Percentiles rank a stretch among this genome's conserved stretches.
Evolutionary conservation across 2,888 invertebrate genomes (phyloP).

Genomic region (Zhengitettix transpicula): DNA sequence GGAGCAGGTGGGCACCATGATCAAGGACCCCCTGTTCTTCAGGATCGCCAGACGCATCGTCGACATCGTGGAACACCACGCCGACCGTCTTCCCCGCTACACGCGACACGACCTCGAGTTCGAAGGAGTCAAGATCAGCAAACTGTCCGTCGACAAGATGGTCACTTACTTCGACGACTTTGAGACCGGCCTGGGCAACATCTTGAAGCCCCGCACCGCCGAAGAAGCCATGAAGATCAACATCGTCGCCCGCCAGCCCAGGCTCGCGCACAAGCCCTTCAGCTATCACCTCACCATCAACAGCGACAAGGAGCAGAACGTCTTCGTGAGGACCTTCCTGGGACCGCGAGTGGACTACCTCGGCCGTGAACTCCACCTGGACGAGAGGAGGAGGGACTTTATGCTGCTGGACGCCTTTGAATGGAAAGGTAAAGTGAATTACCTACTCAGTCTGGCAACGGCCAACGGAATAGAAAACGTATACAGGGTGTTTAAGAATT

Average conservation of each 20-base stretch:
- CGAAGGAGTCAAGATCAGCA: slow-evolving; percentile 37
- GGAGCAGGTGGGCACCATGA: slow-evolving; percentile 43
- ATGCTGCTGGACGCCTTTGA: slow-evolving; percentile 45
- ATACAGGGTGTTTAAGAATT: too few relatives aligned
- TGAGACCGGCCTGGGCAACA: slow-evolving; percentile 41
- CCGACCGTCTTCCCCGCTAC: slow-evolving; percentile 42
- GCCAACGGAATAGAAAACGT: too few relatives aligned
- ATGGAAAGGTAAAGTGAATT: slow-evolving; percentile 28
- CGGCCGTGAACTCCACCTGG: slow-evolving; percentile 32
- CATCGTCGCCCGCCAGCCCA: slow-evolving; percentile 35
- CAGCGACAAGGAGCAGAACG: slow-evolving; percentile 37
- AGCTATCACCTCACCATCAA: slow-evolving; percentile 35
- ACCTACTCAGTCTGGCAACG: too few relatives aligned
- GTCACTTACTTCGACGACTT: slow-evolving; percentile 42
- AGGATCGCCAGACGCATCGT: slow-evolving; percentile 40
- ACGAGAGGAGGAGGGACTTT: slow-evolving; percentile 43
- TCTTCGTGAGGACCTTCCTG: slow-evolving; percentile 46
- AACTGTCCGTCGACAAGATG: slow-evolving; percentile 42
- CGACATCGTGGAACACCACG: slow-evolving; percentile 37
- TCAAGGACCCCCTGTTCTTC: slow-evolving; percentile 59
- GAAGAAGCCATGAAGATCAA: slow-evolving; percentile 22
- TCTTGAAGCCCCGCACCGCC: slow-evolving; percentile 28
- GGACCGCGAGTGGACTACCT: slow-evolving; percentile 49
- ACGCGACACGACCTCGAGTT: slow-evolving; percentile 40
- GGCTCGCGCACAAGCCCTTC: slow-evolving; percentile 48